Conservation (phyloP, 2,113 vertebrate species). For the Labeo rohita region DNA sequence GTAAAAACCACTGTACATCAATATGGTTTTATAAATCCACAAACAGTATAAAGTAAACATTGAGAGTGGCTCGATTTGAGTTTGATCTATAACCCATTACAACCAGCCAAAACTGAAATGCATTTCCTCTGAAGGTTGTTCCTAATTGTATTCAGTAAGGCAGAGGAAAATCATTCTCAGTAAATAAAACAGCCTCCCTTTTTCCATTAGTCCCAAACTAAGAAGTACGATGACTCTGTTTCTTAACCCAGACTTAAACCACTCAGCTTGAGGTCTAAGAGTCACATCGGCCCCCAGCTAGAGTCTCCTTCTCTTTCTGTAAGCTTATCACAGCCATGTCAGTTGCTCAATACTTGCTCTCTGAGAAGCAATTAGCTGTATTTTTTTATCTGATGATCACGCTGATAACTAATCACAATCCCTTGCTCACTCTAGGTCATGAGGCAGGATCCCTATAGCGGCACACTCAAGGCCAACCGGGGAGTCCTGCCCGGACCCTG, state of each 20-base stretch:
- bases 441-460: background rate
- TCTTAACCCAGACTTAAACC: conserved; percentile 27
- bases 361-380: conserved; percentile 74
- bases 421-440: conserved; percentile 39
- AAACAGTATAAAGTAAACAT: background rate
- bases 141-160: conserved; percentile 18
- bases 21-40: background rate
- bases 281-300: background rate
- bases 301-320: conserved; percentile 8
- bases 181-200: conserved; percentile 27
- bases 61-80: background rate
- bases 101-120: background rate
- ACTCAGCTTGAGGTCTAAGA: conserved; percentile 11
- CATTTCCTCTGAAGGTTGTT: background rate
- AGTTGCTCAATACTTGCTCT: conserved; percentile 63
- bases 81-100: background rate
- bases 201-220: background rate
- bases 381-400: conserved; percentile 67
- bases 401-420: conserved; percentile 61
- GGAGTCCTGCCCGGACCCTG: conserved; percentile 24
- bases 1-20: background rate
- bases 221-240: background rate
- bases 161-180: conserved; percentile 16
- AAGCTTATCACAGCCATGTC: conserved; percentile 58
- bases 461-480: conserved; percentile 2